Conservation (phyloP, 2,888 invertebrate species). For the Endomychus coccineus region DNA sequence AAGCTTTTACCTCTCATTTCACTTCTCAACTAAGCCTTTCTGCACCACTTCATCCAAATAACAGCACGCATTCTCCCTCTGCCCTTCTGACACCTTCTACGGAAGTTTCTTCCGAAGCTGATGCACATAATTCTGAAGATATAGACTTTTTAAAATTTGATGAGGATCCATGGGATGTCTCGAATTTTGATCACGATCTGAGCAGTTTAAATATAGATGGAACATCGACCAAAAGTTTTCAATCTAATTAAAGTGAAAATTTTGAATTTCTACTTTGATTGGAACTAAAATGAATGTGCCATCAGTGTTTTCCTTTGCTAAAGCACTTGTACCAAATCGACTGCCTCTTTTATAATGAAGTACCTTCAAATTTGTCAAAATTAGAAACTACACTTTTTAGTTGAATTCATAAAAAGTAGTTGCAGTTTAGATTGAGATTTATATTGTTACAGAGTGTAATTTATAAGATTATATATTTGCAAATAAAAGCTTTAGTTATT, state of each 20-base stretch:
- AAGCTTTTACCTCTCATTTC: conserved; percentile 39
- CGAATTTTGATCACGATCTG: conserved; percentile 41
- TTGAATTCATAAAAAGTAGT: conserved; percentile 19
- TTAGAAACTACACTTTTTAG: conserved; percentile 16
- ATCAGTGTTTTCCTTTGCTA: conserved; percentile 34
- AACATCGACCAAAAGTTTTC: conserved; percentile 26
- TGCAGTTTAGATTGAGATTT: conserved; percentile 32
- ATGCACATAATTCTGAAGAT: conserved; percentile 34
- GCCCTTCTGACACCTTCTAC: conserved; percentile 54
- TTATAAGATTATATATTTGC: conserved; percentile 38
- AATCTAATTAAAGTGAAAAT: conserved; percentile 15
- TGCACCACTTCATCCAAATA: conserved; percentile 37
- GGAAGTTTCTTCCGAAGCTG: conserved; percentile 34
- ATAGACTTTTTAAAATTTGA: conserved; percentile 38
- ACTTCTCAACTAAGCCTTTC: conserved; percentile 35
- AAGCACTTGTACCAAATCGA: conserved; percentile 37
- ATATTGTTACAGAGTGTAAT: conserved; percentile 39
- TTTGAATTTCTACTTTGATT: not conserved
- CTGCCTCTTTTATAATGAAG: conserved; percentile 33
- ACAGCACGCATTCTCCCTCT: conserved; percentile 45
- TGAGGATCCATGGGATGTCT: conserved; percentile 40
- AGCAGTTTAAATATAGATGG: conserved; percentile 34
- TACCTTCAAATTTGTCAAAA: conserved; percentile 13
- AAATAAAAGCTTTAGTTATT: conserved; percentile 42
- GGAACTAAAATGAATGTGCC: conserved; percentile 27